A percentile compares a stretch with the other conserved stretches of the same genome.
These are phyloP conservation scores for Neoarius graeffei DNA, from an alignment of 2,113 vertebrate genomes.

Conservation along the genomic window DNA sequence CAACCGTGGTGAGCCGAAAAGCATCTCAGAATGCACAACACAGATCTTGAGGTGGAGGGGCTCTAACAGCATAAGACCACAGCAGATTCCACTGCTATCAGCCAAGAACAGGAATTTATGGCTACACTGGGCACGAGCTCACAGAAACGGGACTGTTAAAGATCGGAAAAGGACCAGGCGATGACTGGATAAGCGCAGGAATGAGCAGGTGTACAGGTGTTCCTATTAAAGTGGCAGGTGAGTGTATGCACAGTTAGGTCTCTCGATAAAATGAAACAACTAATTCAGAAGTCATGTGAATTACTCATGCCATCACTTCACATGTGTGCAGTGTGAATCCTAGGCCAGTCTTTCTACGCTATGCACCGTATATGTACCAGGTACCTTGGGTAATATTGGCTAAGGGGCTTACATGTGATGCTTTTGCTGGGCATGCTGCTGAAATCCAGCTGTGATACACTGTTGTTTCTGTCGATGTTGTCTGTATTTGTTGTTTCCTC, in stretches of 20 bases:
- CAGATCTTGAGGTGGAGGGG: background rate
- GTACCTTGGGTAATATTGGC: background rate
- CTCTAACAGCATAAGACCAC: background rate
- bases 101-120: background rate
- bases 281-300: background rate
- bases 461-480: conserved; percentile 60
- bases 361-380: background rate
- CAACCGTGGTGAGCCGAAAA: background rate
- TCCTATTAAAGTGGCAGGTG: background rate
- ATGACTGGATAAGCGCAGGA: background rate
- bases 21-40: background rate
- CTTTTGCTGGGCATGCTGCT: conserved; percentile 61
- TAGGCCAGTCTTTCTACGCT: background rate
- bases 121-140: background rate
- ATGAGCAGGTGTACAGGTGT: background rate
- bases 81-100: background rate
- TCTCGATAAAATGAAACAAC: background rate
- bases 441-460: conserved; percentile 58
- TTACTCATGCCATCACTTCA: background rate
- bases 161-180: background rate
- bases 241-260: background rate
- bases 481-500: conserved; percentile 52
- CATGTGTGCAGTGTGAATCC: background rate
- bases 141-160: background rate
- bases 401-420: conserved; percentile 72